Evolutionary conservation across 1,140 invertebrate genomes (phyloP), one percentile per base, ranked within the genome.

Genomic region (Pseudachorutes palmiensis): DNA sequence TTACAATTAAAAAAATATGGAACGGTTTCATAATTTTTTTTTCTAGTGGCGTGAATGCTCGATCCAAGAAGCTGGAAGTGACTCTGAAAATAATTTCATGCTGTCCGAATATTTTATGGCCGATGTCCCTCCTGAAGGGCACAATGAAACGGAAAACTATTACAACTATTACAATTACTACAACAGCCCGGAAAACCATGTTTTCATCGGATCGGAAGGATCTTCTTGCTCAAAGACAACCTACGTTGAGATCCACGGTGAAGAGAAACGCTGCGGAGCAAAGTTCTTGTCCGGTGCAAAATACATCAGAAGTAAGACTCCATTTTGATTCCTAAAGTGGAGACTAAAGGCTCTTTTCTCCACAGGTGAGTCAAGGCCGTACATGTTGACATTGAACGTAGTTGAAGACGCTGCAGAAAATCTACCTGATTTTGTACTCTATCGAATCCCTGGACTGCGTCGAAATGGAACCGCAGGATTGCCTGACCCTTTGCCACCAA

Each of bases 91-190:
- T 12, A 55, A 55, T 55, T 55, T 55, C 24, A 12, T 55, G 51
- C 12, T 55, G 12, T 55, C 51, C 12, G 51, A 55, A 55, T 55
- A 55, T 22, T 55, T 55, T 26, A 26, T 55, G 3, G 12, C 24
- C 51, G 51, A 55, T 3, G 24, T 55, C 5, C 51, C 51, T 5
- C 51, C 51, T 55, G 51, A 55, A 24, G 24, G 9, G 3, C 14
- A 26, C 3, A 55, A 55, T 26, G 51, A 55, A 55, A 16, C 51
- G 51, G 12, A 55, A 55, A 12, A 14, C 9, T 55, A 55, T 26
- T 55, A 55, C 51, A 55, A 55, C 24, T 55, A 55, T 24, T 55
- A 55, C 51, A 55, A 55, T 26, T 55, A 55, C 51, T 55, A 55
- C 51, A 55, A 24, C 24, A 19, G 9, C 24, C 51, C 51, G 5